These are phyloP conservation scores for Sisor rabdophorus DNA, from an alignment of 2,113 vertebrate species.

Conservation along the genomic window DNA sequence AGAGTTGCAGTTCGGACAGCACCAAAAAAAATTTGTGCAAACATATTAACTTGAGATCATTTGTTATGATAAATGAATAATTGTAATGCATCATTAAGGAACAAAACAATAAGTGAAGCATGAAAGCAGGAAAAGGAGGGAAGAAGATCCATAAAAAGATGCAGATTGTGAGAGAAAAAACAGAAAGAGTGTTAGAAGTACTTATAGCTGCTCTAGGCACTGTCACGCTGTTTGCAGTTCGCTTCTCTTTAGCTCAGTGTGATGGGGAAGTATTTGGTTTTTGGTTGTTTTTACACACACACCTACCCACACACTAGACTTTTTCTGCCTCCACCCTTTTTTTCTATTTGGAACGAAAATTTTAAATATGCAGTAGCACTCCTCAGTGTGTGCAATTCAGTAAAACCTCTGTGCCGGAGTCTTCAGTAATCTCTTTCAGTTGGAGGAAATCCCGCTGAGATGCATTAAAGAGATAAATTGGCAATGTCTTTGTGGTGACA, in stretches of 20 bases:
- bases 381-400: constrained; percentile 41
- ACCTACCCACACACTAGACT: constrained; percentile 15
- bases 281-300: constrained; percentile 22
- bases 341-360: constrained; percentile 10
- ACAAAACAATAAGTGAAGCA: constrained; percentile 36
- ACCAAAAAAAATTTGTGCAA: constrained; percentile 24
- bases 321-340: constrained; percentile 15
- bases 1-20: background rate
- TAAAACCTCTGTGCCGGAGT: constrained; percentile 47
- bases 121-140: constrained; percentile 8
- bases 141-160: background rate
- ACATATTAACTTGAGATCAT: constrained; percentile 36
- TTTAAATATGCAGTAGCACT: constrained; percentile 58
- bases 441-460: constrained; percentile 76
- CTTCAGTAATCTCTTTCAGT: constrained; percentile 76
- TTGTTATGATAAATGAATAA: constrained; percentile 44
- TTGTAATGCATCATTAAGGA: constrained; percentile 39
- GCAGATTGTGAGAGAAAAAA: constrained; percentile 7
- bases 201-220: constrained; percentile 38
- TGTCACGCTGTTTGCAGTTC: constrained; percentile 41
- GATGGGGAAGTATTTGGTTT: constrained; percentile 18
- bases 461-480: constrained; percentile 82
- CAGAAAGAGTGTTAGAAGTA: background rate
- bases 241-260: constrained; percentile 40
- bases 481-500: constrained; percentile 75